Base-by-base conservation (phyloP, 2,113 vertebrate species). In the Scalopus aquaticus region DNA sequence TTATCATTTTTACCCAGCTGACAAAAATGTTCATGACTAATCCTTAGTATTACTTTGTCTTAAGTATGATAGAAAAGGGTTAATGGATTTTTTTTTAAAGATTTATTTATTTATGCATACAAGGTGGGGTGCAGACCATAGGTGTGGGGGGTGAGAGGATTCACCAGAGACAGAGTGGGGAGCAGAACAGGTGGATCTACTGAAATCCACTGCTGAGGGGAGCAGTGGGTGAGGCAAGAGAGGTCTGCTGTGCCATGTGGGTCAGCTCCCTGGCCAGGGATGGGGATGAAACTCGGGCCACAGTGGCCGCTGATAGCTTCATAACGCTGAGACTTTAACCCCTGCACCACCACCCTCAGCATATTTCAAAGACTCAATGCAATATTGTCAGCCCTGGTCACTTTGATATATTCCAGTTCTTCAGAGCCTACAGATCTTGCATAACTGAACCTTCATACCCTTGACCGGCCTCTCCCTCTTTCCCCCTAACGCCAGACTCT, bases 11-110 rank as follows among this genome's bases (percentile, higher is more conserved):
- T 81, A 15, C 62, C 32, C 24, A 84, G 39, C 9, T 17, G n/a
- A 85, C 78, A 93, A 44, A 93, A 88, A 56, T 78, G 77, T 58
- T 82, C 17, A 49, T 86, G 56, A 54, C 65, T 83, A 44, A 19
- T 44, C 79, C 9, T 90, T 72, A 74, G 60, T n/a, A 64, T 81
- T 78, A 77, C 26, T 87, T 88, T 84, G 35, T 90, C 37, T 80
- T 90, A 39, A 35, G 3, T 76, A 44, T 72, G 56, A 37, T 16
- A 60, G 64, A 77, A 62, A 72, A 76, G n/a, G 10, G 32, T 64
- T 93, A 77, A 24, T 56, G 44, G n/a, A 12, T 65, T 89, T 92
- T 91, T 88, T 49, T 49, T 49, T 49, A 49, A 49, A 44, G 44
- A 49, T 49, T 49, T 49, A 49, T 49, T 49, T 49, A 49, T 49